Percentiles rank a stretch among this genome's conserved stretches.
These are phyloP conservation scores for Melitaea athalia DNA, from an alignment of 2,888 invertebrate genomes.

Conservation along the genomic window DNA sequence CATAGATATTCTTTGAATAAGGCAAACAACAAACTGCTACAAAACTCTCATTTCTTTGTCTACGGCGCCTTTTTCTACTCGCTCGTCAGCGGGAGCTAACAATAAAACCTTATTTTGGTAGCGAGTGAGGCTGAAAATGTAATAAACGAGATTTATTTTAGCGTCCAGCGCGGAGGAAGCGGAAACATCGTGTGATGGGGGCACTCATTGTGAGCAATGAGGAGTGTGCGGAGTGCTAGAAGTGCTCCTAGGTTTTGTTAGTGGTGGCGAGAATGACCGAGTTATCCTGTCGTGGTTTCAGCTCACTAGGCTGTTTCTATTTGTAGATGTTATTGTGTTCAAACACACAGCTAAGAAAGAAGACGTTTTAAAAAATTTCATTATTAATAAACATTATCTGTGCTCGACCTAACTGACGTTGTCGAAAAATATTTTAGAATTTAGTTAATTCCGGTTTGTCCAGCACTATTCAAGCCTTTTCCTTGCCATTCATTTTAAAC, in stretches of 20 bases:
- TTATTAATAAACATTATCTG: too few species aligned
- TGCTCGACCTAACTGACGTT: too few species aligned
- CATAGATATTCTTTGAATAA: background rate
- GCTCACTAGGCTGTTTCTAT: background rate
- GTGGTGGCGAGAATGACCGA: background rate
- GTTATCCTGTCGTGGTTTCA: background rate
- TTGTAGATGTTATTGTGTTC: background rate
- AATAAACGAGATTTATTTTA: slow-evolving; percentile 23
- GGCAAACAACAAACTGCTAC: background rate
- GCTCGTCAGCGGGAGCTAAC: slow-evolving; percentile 5
- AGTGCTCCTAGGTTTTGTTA: too few species aligned
- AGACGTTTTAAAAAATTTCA: too few species aligned
- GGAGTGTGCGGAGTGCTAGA: background rate
- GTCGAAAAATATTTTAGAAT: too few species aligned
- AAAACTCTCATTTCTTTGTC: background rate
- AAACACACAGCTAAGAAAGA: background rate
- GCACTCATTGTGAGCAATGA: background rate
- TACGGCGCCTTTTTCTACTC: background rate
- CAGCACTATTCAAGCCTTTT: too few species aligned
- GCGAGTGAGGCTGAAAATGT: slow-evolving; percentile 13
- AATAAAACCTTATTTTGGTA: slow-evolving; percentile 8
- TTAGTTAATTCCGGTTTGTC: too few species aligned
- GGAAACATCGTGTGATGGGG: slow-evolving; percentile 2
- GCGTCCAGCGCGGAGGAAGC: slow-evolving; percentile 5
- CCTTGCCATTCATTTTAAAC: too few species aligned